phyloP scores from a whole-genome alignment of 2,797 vertebrate genomes.

The Choloepus didactylus region DNA sequence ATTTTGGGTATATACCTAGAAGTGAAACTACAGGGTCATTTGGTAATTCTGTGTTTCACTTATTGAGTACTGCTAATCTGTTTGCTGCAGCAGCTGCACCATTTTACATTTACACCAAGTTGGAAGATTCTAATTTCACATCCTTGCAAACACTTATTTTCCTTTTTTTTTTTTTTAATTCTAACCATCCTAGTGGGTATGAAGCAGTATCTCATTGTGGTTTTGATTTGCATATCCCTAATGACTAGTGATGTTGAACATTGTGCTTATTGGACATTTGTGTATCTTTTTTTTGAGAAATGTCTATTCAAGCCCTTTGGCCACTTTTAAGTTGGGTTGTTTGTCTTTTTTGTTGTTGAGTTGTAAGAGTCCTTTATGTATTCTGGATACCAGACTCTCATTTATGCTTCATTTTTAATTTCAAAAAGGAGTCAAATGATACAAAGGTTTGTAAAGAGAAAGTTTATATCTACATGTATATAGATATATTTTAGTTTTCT shows the following conservation, averaged over 20 bases:
- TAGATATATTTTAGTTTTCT: slow-evolving; percentile 36
- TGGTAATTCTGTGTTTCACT: neutral
- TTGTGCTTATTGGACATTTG: too few relatives aligned
- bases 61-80: too few relatives aligned
- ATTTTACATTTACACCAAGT: too few relatives aligned
- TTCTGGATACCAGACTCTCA: neutral
- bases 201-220: neutral
- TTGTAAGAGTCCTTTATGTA: neutral
- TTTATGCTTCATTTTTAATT: slow-evolving; percentile 18
- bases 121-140: neutral
- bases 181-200: neutral
- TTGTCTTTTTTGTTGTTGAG: neutral
- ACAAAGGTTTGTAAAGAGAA: slow-evolving; percentile 34
- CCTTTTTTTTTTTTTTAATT: neutral
- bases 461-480: neutral
- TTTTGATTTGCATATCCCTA: slow-evolving; percentile 41
- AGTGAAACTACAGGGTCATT: neutral
- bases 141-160: neutral
- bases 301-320: too few relatives aligned
- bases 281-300: too few relatives aligned
- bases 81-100: too few relatives aligned
- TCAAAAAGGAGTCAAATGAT: neutral
- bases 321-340: neutral
- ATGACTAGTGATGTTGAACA: neutral
- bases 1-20: neutral